Evolutionary conservation across 2,797 vertebrate species (phyloP).

Genomic region (Anas bernieri): DNA sequence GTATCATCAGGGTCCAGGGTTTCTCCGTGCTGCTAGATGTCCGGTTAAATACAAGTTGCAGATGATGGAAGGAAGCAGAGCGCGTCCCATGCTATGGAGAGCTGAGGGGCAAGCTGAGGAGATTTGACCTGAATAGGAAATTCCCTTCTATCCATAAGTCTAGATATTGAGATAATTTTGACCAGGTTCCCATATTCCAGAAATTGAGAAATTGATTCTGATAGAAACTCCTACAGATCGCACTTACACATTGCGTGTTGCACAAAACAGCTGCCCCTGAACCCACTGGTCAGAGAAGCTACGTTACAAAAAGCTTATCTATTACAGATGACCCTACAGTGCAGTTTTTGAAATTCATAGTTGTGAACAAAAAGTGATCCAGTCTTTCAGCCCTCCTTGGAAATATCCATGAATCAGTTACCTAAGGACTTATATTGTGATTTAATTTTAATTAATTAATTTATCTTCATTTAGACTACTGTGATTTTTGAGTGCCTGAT

Average conservation of each 20-base stretch:
- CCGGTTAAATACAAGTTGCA: not conserved
- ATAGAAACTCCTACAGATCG: not conserved
- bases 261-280: rapidly evolving
- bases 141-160: not conserved
- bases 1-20: not conserved
- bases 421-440: rapidly evolving
- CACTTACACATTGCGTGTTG: rapidly evolving
- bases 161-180: not conserved
- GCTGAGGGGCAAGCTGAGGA: rapidly evolving
- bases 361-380: not conserved
- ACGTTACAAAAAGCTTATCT: not conserved
- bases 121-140: not conserved
- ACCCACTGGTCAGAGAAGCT: not conserved
- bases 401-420: not conserved
- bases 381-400: not conserved
- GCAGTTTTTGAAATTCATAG: not conserved
- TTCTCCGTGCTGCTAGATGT: not conserved
- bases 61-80: not conserved
- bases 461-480: not conserved
- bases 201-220: not conserved
- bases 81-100: not conserved
- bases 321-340: not conserved
- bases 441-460: not conserved
- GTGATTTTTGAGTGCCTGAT: not conserved
- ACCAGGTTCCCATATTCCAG: not conserved